Evolutionary conservation across 1,140 invertebrate genomes (phyloP).

Genomic region (Tetramorium simillimum): DNA sequence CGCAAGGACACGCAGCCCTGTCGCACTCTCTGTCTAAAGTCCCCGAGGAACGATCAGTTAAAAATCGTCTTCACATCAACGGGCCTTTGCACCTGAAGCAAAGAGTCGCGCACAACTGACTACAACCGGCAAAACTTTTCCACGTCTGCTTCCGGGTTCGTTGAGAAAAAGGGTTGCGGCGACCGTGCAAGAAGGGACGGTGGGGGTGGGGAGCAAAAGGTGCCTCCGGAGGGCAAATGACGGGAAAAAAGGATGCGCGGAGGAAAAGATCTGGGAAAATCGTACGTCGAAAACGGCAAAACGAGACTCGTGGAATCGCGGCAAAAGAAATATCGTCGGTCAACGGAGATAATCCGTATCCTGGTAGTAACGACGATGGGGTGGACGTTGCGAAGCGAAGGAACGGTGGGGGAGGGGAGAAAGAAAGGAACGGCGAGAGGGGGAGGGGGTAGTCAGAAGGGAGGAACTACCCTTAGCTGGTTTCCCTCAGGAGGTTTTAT

Average conservation of each 20-base stretch:
- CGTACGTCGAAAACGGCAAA: constrained; percentile 64
- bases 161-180: constrained; percentile 60
- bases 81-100: constrained; percentile 25
- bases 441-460: constrained; percentile 55
- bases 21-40: background rate
- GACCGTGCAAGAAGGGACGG: background rate
- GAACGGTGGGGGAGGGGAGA: constrained; percentile 29
- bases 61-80: constrained; percentile 37
- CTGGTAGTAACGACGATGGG: constrained; percentile 84
- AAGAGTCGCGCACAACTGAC: background rate
- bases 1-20: background rate
- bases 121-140: constrained; percentile 58
- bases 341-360: constrained; percentile 83
- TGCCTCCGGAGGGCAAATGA: constrained; percentile 51
- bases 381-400: constrained; percentile 63
- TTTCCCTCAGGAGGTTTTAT: constrained; percentile 85
- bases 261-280: constrained; percentile 66
- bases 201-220: constrained; percentile 17
- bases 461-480: constrained; percentile 81
- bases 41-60: constrained; percentile 47
- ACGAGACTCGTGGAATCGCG: constrained; percentile 71
- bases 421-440: constrained; percentile 23
- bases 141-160: constrained; percentile 46
- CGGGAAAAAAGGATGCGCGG: constrained; percentile 51
- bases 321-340: constrained; percentile 84